Conservation (phyloP, 2,113 vertebrate species). For the Colinus virginianus region DNA sequence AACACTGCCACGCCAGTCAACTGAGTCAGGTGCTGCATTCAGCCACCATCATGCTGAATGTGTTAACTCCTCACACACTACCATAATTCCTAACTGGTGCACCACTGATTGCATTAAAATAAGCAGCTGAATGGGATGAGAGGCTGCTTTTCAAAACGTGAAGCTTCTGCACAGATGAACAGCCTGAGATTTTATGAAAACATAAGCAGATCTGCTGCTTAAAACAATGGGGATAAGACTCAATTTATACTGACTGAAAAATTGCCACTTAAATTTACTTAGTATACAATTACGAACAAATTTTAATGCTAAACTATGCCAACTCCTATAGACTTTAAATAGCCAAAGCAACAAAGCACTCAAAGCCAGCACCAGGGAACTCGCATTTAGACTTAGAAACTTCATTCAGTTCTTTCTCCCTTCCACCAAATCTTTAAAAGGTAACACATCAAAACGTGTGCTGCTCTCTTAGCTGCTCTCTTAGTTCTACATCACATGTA, state of each 20-base stretch:
- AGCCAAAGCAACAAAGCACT: background rate
- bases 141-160: background rate
- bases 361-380: background rate
- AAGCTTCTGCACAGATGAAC: background rate
- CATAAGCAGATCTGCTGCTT: background rate
- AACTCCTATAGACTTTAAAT: background rate
- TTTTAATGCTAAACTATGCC: background rate
- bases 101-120: background rate
- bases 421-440: background rate
- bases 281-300: background rate
- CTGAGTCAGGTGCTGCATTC: background rate
- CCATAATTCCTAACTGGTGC: background rate
- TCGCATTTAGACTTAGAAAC: background rate
- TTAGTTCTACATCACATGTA: background rate
- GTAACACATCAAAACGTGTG: background rate
- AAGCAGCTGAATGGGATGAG: background rate
- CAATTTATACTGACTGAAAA: background rate
- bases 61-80: background rate
- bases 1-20: background rate
- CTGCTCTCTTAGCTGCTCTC: background rate
- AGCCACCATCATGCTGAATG: background rate
- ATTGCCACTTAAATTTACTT: background rate
- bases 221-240: background rate
- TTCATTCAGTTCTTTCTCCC: background rate
- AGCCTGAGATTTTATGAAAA: background rate